Conservation (phyloP, 1,140 invertebrate species). For the Platorchestia sp. region DNA sequence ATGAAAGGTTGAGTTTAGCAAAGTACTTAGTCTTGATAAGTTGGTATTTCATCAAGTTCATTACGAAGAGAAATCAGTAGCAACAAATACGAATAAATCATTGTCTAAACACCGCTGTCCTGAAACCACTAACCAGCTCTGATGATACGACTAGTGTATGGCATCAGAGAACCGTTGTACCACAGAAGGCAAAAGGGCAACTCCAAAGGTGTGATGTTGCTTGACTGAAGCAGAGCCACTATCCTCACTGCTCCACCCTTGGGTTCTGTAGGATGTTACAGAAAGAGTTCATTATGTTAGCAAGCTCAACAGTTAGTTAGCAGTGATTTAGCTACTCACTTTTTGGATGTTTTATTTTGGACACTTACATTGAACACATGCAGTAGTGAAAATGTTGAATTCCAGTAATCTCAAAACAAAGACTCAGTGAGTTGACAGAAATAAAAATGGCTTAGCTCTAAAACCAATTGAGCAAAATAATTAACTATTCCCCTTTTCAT, state of each 20-base stretch:
- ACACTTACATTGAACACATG: too few relatives aligned
- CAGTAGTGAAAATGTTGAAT: too few relatives aligned
- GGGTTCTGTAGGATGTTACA: background rate
- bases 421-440: too few relatives aligned
- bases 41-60: background rate
- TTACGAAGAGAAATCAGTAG: background rate
- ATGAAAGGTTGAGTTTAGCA: background rate
- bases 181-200: slow-evolving; percentile 17
- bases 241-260: background rate
- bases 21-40: background rate
- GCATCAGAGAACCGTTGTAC: background rate
- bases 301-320: too few relatives aligned
- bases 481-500: too few relatives aligned
- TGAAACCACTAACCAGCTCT: slow-evolving; percentile 18
- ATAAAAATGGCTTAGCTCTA: too few relatives aligned
- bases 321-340: too few relatives aligned
- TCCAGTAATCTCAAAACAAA: too few relatives aligned
- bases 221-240: background rate
- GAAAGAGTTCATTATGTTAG: background rate
- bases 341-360: too few relatives aligned
- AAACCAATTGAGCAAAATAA: too few relatives aligned
- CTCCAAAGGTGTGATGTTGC: background rate
- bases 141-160: background rate
- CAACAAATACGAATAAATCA: too few relatives aligned
- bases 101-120: background rate